Evolutionary conservation across 2,888 invertebrate species (phyloP).

Genomic region (Gandaritis pyraliata): DNA sequence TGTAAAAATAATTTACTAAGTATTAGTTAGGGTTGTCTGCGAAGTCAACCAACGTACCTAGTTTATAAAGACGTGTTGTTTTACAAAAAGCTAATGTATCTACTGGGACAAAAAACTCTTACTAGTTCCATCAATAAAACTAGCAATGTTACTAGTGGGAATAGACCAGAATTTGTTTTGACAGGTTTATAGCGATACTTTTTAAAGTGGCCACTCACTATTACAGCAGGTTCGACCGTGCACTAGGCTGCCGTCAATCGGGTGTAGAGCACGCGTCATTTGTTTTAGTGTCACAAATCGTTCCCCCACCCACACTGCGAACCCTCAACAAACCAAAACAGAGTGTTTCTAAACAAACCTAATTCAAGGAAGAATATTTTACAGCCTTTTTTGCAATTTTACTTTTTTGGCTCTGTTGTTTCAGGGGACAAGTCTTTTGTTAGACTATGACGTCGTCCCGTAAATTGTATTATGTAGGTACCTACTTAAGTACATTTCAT

Average conservation of each 20-base stretch:
- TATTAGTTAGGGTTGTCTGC: conserved; percentile 9
- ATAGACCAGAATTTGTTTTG: too few relatives aligned
- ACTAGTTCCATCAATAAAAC: too few relatives aligned
- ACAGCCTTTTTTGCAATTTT: too few relatives aligned
- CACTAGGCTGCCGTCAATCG: conserved; percentile 63
- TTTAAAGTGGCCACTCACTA: conserved; percentile 32
- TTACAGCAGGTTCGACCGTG: conserved; percentile 46
- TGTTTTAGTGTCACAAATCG: conserved; percentile 72
- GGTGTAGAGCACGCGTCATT: conserved; percentile 66
- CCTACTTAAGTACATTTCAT: neutral
- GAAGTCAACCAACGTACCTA: neutral
- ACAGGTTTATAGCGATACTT: conserved; percentile 8
- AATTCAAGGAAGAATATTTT: neutral
- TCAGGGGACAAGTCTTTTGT: too few relatives aligned
- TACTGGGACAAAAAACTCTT: too few relatives aligned
- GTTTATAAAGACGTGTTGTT: too few relatives aligned
- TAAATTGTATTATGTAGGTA: too few relatives aligned
- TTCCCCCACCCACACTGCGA: conserved; percentile 50
- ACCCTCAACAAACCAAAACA: conserved; percentile 67
- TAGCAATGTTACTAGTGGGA: too few relatives aligned
- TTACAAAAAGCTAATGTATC: neutral
- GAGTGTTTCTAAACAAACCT: conserved; percentile 65
- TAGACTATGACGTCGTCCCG: too few relatives aligned
- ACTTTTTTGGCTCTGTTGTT: too few relatives aligned
- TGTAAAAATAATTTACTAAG: conserved; percentile 20